A percentile compares a stretch with the other conserved stretches of the same genome.
These are phyloP conservation scores for Myotis davidii DNA, from an alignment of 2,113 vertebrate genomes.

Conservation along the genomic window DNA sequence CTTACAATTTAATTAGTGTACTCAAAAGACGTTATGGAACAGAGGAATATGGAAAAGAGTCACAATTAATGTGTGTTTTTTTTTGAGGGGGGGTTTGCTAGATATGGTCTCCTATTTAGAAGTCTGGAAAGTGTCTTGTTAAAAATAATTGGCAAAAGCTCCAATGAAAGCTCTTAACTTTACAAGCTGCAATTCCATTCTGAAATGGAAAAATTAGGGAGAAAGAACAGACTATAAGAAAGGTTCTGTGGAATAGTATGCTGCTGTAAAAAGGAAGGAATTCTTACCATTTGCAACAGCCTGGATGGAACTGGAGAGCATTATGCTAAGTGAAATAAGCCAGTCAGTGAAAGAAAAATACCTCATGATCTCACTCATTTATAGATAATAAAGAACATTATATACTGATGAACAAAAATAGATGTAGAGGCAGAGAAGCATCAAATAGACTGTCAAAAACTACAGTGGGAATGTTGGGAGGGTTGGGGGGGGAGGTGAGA, in stretches of 20 bases:
- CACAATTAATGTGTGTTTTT: constrained; percentile 64
- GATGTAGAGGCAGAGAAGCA: no score
- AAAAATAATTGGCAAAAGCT: constrained; percentile 44
- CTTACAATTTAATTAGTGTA: constrained; percentile 62
- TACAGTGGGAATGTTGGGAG: no score
- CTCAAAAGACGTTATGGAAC: constrained; percentile 68
- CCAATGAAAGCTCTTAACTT: constrained; percentile 48
- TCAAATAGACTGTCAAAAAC: no score
- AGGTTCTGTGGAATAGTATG: background rate
- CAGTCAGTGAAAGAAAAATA: no score
- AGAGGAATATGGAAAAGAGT: constrained; percentile 67
- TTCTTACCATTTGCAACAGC: no score
- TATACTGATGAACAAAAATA: no score
- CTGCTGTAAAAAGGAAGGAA: no score
- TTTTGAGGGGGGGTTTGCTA: background rate
- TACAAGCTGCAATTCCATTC: constrained; percentile 13
- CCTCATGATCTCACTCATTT: no score
- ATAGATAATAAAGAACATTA: no score
- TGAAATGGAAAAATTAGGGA: constrained; percentile 56
- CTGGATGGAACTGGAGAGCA: no score
- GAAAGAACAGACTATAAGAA: constrained; percentile 3
- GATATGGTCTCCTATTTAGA: constrained; percentile 49
- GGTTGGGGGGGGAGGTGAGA: no score
- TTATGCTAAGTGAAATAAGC: no score
- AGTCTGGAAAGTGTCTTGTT: constrained; percentile 10